Conservation (phyloP, 1,140 invertebrate genomes). For the Drosophila hydei region DNA sequence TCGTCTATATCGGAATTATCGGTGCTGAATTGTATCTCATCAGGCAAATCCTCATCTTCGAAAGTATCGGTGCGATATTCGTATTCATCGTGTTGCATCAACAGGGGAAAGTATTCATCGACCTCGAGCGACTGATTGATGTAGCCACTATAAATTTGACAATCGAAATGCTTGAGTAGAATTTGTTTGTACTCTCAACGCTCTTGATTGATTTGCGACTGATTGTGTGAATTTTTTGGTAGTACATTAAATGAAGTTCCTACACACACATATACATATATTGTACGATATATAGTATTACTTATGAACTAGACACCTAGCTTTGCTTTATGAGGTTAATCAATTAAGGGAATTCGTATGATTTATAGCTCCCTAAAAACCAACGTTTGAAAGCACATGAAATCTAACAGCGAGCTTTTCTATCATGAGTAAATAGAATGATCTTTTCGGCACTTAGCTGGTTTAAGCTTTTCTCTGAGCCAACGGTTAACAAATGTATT, state of each 20-base stretch:
- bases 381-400: neutral
- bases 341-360: slow-evolving; percentile 56
- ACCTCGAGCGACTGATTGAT: slow-evolving; percentile 94
- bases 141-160: slow-evolving; percentile 90
- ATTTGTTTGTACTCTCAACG: slow-evolving; percentile 23
- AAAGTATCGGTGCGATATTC: slow-evolving; percentile 75
- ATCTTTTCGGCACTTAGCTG: slow-evolving; percentile 6
- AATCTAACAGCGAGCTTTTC: neutral
- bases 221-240: slow-evolving; percentile 35
- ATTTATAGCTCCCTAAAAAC: slow-evolving; percentile 8
- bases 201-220: slow-evolving; percentile 27
- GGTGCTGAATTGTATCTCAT: slow-evolving; percentile 78
- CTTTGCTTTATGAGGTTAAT: slow-evolving; percentile 67
- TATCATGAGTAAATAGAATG: slow-evolving; percentile 28
- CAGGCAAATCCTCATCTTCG: slow-evolving; percentile 73
- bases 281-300: slow-evolving; percentile 5
- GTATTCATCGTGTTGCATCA: slow-evolving; percentile 80
- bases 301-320: slow-evolving; percentile 52
- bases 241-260: slow-evolving; percentile 50
- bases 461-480: slow-evolving; percentile 9
- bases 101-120: slow-evolving; percentile 94
- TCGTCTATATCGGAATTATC: slow-evolving; percentile 63
- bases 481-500: slow-evolving; percentile 3
- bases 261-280: slow-evolving; percentile 31
- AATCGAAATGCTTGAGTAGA: slow-evolving; percentile 69